These are phyloP conservation scores for Odobenus rosmarus DNA, from an alignment of 2,113 vertebrate species.

Conservation along the genomic window DNA sequence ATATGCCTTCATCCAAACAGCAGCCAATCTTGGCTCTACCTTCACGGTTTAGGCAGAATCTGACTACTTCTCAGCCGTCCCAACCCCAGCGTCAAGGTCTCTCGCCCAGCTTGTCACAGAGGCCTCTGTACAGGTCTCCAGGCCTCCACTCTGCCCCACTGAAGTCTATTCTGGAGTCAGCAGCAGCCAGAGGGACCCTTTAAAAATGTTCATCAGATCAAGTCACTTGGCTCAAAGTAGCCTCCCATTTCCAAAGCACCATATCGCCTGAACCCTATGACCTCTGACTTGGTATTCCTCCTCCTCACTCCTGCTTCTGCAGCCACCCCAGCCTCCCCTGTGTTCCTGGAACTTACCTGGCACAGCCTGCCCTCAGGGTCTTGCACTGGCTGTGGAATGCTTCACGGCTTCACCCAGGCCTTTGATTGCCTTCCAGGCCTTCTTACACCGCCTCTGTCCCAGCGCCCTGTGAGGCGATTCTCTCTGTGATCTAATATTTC, in stretches of 20 bases:
- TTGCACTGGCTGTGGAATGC: background rate
- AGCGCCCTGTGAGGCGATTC: background rate
- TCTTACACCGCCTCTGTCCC: background rate
- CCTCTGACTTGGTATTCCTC: background rate
- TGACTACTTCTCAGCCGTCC: background rate
- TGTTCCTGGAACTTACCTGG: background rate
- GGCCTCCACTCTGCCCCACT: background rate
- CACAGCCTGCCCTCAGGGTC: background rate
- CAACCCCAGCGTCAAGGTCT: background rate
- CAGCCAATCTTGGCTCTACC: background rate
- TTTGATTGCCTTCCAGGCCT: background rate
- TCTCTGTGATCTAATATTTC: background rate
- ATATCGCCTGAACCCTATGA: too few species aligned
- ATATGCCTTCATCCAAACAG: background rate
- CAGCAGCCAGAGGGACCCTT: background rate
- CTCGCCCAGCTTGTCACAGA: background rate
- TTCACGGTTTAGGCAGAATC: background rate
- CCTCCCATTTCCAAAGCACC: background rate
- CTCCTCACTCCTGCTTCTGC: background rate
- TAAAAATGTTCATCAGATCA: background rate
- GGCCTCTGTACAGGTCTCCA: background rate
- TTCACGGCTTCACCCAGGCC: background rate
- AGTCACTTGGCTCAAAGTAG: background rate
- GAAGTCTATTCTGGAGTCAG: background rate
- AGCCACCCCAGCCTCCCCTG: background rate